Evolutionary conservation across 2,797 vertebrate species (phyloP).

Genomic region (Pempheris klunzingeri): DNA sequence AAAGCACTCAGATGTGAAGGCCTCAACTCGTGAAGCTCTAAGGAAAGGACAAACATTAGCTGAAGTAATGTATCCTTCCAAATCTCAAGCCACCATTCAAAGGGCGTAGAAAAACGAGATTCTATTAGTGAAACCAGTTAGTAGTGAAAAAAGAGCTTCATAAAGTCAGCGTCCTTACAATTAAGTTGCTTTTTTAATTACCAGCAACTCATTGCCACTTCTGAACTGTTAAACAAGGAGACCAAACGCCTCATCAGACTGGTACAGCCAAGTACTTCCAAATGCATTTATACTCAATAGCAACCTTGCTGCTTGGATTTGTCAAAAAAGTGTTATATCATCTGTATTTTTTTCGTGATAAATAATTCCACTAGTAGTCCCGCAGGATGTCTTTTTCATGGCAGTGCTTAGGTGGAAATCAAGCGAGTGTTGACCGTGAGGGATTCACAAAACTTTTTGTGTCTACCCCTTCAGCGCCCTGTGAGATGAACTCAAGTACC

Average conservation of each 20-base stretch:
- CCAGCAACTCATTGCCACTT: neutral
- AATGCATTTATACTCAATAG: neutral
- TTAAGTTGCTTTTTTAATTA: neutral
- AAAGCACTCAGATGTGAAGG: neutral
- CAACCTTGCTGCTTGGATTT: neutral
- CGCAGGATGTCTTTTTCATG: neutral
- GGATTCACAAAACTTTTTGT: too few species aligned
- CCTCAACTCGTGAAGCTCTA: neutral
- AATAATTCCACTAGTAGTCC: neutral
- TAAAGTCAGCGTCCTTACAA: neutral
- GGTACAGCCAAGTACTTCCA: neutral
- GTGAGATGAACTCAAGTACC: too few species aligned
- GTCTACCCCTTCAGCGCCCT: too few species aligned
- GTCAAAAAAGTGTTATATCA: too few species aligned
- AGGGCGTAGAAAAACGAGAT: neutral
- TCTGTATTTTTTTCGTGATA: too few species aligned
- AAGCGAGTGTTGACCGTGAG: neutral
- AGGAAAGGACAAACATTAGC: neutral
- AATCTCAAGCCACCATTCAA: neutral
- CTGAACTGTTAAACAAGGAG: neutral
- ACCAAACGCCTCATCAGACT: neutral
- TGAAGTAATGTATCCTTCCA: neutral
- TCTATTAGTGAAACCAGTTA: neutral
- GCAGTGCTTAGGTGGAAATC: too few species aligned
- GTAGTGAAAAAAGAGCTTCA: neutral